phyloP scores from a whole-genome alignment of 2,888 invertebrate species.

The Iphiclides podalirius region DNA sequence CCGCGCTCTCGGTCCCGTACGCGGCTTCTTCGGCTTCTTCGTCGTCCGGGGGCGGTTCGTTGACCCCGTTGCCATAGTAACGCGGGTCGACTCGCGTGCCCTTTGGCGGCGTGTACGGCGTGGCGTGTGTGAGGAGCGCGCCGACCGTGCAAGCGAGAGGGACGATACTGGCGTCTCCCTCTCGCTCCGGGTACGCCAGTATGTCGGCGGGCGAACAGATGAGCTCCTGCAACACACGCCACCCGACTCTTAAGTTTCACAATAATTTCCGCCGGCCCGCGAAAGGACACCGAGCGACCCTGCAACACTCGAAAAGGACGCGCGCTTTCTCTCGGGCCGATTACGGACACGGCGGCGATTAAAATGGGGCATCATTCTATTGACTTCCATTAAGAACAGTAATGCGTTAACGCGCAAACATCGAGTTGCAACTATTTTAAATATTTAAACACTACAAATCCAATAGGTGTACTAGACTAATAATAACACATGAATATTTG shows the following conservation, averaged over 20 bases:
- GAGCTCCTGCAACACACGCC: slow-evolving; percentile 85
- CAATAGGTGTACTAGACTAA: too few relatives aligned
- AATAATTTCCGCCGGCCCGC: slow-evolving; percentile 42
- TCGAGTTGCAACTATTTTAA: too few relatives aligned
- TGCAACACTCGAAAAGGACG: slow-evolving; percentile 57
- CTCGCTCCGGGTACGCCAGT: slow-evolving; percentile 59
- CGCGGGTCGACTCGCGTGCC: slow-evolving; percentile 61
- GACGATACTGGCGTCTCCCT: slow-evolving; percentile 38
- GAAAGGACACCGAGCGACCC: slow-evolving; percentile 64
- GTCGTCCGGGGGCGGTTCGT: slow-evolving; percentile 28
- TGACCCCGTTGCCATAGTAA: slow-evolving; percentile 31
- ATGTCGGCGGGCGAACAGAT: slow-evolving; percentile 83
- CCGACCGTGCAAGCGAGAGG: slow-evolving; percentile 60
- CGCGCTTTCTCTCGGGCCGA: slow-evolving; percentile 24
- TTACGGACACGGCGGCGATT: too few relatives aligned
- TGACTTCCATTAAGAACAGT: too few relatives aligned
- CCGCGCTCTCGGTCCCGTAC: slow-evolving; percentile 37
- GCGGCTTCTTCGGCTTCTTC: slow-evolving; percentile 24
- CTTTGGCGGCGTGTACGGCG: slow-evolving; percentile 70
- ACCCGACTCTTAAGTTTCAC: slow-evolving; percentile 64
- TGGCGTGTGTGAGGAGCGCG: slow-evolving; percentile 66
- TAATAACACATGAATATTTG: too few relatives aligned
- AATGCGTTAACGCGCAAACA: too few relatives aligned
- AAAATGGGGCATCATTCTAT: too few relatives aligned
- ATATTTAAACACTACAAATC: too few relatives aligned